Conservation (phyloP, 1,140 invertebrate species). For the Drosophila kanapiae region DNA sequence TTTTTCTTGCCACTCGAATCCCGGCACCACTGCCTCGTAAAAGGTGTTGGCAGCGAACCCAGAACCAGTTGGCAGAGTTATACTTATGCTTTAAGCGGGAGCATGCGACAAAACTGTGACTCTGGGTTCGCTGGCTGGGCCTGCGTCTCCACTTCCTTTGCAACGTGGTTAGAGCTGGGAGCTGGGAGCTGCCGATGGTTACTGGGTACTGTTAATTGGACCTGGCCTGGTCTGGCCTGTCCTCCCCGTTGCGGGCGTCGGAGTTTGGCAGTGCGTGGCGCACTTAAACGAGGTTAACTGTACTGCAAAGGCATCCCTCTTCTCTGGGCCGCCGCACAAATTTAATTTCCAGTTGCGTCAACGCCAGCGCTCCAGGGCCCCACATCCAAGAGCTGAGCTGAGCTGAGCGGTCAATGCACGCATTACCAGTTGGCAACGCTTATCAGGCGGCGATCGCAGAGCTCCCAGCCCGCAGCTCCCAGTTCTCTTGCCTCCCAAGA, state of each 20-base stretch:
- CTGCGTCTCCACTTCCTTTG: constrained; percentile 65
- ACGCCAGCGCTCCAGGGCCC: constrained; percentile 50
- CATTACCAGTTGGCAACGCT: constrained; percentile 68
- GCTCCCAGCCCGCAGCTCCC: constrained; percentile 26
- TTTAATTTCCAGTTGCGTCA: constrained; percentile 78
- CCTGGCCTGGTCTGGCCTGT: constrained; percentile 45
- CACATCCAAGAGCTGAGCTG: constrained; percentile 19
- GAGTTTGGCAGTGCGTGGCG: constrained; percentile 65
- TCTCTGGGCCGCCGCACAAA: constrained; percentile 57
- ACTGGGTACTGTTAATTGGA: constrained; percentile 79
- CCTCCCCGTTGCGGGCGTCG: constrained; percentile 16
- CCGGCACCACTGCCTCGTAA: constrained; percentile 20
- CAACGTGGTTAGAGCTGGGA: constrained; percentile 51
- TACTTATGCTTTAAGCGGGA: constrained; percentile 74
- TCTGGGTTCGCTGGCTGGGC: constrained; percentile 26
- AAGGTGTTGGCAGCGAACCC: constrained; percentile 49
- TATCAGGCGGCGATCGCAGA: constrained; percentile 42
- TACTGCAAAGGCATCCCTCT: constrained; percentile 64
- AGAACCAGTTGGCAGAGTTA: constrained; percentile 69
- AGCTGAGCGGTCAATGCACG: constrained; percentile 78
- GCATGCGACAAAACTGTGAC: constrained; percentile 76
- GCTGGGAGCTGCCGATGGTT: constrained; percentile 33
- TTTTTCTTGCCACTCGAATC: background rate
- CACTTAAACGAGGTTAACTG: constrained; percentile 81
- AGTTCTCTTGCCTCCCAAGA: constrained; percentile 16